phyloP scores from a whole-genome alignment of 2,113 vertebrate species.

The Neotoma lepida region DNA sequence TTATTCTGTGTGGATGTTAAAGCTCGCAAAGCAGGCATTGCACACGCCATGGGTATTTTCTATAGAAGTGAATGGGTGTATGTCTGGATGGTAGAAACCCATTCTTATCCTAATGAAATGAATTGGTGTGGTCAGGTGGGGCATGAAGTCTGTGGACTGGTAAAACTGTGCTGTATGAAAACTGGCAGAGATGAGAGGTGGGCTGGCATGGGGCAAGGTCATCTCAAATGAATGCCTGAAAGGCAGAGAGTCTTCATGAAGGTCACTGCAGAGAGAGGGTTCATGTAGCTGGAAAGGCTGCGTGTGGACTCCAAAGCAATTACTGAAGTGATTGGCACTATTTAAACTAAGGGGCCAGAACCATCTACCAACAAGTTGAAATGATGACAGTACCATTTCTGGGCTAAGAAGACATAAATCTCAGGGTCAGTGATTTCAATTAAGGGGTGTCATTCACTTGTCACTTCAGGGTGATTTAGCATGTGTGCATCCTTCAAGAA shows the following conservation, averaged over 20 bases:
- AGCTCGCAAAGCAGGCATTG: not conserved
- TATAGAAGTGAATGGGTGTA: conserved; percentile 62
- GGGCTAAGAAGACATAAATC: conserved; percentile 41
- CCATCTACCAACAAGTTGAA: conserved; percentile 39
- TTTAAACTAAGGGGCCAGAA: conserved; percentile 50
- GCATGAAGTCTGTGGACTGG: conserved; percentile 23
- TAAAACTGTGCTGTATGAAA: conserved; percentile 65
- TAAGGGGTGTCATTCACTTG: conserved; percentile 29
- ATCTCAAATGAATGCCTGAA: conserved; percentile 49
- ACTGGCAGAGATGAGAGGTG: conserved; percentile 49
- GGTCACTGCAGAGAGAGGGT: conserved; percentile 22
- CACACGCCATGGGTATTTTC: conserved; percentile 8
- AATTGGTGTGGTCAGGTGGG: conserved; percentile 51
- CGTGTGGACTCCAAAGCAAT: conserved; percentile 55
- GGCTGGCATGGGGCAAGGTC: conserved; percentile 56
- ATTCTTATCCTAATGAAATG: conserved; percentile 61
- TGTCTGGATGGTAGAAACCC: conserved; percentile 57
- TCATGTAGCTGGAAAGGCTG: conserved; percentile 56
- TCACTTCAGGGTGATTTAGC: conserved; percentile 51
- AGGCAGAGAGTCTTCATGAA: conserved; percentile 22
- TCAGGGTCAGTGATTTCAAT: conserved; percentile 54
- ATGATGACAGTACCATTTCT: conserved; percentile 28
- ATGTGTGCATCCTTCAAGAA: conserved; percentile 26
- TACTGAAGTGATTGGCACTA: conserved; percentile 66
- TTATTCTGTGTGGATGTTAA: not conserved